These are phyloP conservation scores for Cinclus mexicanus DNA, from an alignment of 2,113 vertebrate genomes.

Conservation along the genomic window DNA sequence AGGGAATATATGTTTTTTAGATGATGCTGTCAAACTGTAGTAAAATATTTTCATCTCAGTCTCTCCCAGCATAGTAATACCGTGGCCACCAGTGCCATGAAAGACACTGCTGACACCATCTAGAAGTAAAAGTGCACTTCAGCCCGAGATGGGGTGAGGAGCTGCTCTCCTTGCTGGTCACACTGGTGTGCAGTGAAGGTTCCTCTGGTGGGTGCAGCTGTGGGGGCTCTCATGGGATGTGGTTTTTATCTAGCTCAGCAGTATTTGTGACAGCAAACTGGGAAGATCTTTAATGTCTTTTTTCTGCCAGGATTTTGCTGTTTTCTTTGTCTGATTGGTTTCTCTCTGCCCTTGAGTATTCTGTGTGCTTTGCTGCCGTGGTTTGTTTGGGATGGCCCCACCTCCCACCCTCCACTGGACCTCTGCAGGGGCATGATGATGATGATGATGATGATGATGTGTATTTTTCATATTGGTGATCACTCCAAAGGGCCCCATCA, in stretches of 20 bases:
- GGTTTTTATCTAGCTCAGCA: background rate
- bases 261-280: background rate
- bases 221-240: background rate
- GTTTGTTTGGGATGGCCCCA: background rate
- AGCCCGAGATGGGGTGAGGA: background rate
- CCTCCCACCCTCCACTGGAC: background rate
- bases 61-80: background rate
- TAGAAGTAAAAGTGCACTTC: background rate
- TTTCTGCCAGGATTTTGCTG: background rate
- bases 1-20: background rate
- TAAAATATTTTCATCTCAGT: background rate
- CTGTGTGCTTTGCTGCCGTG: background rate
- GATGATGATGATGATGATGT: background rate
- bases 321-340: background rate
- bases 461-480: background rate
- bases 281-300: background rate
- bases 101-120: background rate
- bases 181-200: rapidly evolving
- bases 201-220: background rate
- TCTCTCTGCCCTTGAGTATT: background rate
- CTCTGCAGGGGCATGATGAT: background rate
- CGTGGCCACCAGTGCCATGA: background rate
- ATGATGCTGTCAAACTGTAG: background rate
- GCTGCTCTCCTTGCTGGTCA: background rate
- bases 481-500: background rate